Base-by-base conservation (phyloP, 2,797 vertebrate genomes). In the Chiloscyllium punctatum region DNA sequence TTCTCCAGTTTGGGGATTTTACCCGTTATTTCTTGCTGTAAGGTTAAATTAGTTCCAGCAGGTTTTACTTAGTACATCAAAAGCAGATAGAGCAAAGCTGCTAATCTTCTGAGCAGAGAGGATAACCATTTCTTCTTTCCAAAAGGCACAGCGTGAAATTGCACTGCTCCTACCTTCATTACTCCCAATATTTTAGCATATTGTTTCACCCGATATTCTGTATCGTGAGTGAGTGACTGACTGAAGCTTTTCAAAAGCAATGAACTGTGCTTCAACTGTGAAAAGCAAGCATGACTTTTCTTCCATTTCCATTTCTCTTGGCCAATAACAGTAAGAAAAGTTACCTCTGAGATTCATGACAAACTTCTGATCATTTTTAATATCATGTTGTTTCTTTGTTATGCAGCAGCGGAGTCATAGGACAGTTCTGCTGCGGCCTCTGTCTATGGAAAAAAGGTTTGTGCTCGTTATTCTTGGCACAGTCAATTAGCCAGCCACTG, bases 1-100 rank as follows among this genome's bases (percentile, higher is more conserved):
- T 97, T 97, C 96, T 96, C 96, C 96, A 96, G 96, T 97, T 97
- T 97, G 88, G 95, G 97, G 96, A 96, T 96, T 96, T 97, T 96
- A 96, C 92, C 97, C 96, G 95, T 96, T 96, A 72, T 95, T 96
- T 96, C 7, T 96, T 96, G 95, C 95, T 96, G 84, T 82, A 96
- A 96, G 95, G 96, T 95, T 4, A 74, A 96, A 97, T 96, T 96
- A 66, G 88, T 95, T 95, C 94, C 94, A 95, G 94, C 71, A 95
- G 94, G 71, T 95, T 95, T 95, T 95, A 95, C 48, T 74, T 72
- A 30, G 69, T 53, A 95, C 94, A 77, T 95, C 71, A 95, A 95
- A 95, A 77, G 48, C 94, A 30, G 48, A 95, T 57, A 48, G 25
- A 53, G 71, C 51, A 74, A 77, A 95, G 69, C 94, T 95, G 94